Percentiles rank a stretch among this genome's conserved stretches.
Conservation (phyloP, 2,113 vertebrate species). For the Megatriorchis doriae region DNA sequence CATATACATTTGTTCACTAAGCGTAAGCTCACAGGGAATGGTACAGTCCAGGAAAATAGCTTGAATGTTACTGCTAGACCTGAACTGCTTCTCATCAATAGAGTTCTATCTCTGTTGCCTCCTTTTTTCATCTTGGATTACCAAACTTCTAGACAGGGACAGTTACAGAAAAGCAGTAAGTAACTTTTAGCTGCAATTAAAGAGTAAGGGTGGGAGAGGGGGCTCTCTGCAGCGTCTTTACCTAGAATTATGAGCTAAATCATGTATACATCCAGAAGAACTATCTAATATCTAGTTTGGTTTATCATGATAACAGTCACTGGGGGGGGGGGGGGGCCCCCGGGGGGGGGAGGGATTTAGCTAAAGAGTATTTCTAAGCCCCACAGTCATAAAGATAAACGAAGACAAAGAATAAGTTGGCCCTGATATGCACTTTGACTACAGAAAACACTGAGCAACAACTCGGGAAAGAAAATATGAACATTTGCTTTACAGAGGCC, state of each 20-base stretch:
- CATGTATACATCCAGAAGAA: background rate
- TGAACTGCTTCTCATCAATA: background rate
- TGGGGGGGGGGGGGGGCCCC: background rate
- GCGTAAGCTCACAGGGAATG: background rate
- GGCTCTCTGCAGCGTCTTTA: background rate
- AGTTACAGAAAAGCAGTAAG: background rate
- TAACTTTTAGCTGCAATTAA: background rate
- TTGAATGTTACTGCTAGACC: background rate
- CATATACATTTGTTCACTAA: background rate
- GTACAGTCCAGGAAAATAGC: background rate
- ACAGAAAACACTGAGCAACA: background rate
- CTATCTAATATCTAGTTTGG: background rate
- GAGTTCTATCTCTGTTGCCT: background rate
- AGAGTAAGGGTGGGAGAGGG: background rate
- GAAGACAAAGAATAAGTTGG: background rate
- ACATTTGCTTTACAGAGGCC: background rate
- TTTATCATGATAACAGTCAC: background rate
- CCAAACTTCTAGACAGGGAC: background rate
- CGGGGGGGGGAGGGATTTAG: too few species aligned
- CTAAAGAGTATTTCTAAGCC: background rate
- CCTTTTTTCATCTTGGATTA: background rate
- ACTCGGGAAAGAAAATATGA: accelerated
- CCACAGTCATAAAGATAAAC: background rate
- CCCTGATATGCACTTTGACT: background rate
- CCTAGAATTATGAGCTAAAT: background rate